A percentile compares a stretch with the other conserved stretches of the same genome.
phyloP scores from a whole-genome alignment of 2,888 invertebrate genomes.

The Watsonalla cultraria region DNA sequence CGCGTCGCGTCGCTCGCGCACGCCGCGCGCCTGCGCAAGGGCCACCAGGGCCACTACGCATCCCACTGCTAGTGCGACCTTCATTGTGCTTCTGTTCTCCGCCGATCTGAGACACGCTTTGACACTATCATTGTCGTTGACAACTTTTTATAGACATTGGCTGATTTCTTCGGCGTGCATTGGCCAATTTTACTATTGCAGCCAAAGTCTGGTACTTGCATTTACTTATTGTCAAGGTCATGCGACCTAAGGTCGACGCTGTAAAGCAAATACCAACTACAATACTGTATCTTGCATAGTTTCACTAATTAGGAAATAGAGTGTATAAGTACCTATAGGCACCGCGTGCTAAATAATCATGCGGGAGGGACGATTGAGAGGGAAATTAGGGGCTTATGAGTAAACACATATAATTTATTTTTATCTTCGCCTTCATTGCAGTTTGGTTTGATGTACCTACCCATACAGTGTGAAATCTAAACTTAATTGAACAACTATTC shows the following conservation, averaged over 20 bases:
- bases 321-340: too few relatives aligned
- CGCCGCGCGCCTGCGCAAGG: slow-evolving; percentile 57
- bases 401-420: too few relatives aligned
- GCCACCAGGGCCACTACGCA: slow-evolving; percentile 57
- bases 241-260: slow-evolving; percentile 12
- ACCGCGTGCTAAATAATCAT: too few relatives aligned
- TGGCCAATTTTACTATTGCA: slow-evolving; percentile 54
- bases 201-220: slow-evolving; percentile 39
- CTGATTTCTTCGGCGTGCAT: slow-evolving; percentile 54
- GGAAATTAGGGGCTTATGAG: too few relatives aligned
- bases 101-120: slow-evolving; percentile 44
- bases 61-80: slow-evolving; percentile 47
- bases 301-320: too few relatives aligned
- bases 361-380: too few relatives aligned
- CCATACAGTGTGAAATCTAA: too few relatives aligned
- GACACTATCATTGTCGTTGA: slow-evolving; percentile 37
- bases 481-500: too few relatives aligned
- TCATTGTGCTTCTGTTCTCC: slow-evolving; percentile 50
- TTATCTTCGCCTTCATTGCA: too few relatives aligned
- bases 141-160: slow-evolving; percentile 68
- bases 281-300: neutral
- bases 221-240: slow-evolving; percentile 57
- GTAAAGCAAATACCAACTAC: neutral
- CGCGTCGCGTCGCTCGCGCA: slow-evolving; percentile 64
- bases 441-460: too few relatives aligned